Evolutionary conservation across 2,888 invertebrate genomes (phyloP).

Genomic region (Ophonus ardosiacus): DNA sequence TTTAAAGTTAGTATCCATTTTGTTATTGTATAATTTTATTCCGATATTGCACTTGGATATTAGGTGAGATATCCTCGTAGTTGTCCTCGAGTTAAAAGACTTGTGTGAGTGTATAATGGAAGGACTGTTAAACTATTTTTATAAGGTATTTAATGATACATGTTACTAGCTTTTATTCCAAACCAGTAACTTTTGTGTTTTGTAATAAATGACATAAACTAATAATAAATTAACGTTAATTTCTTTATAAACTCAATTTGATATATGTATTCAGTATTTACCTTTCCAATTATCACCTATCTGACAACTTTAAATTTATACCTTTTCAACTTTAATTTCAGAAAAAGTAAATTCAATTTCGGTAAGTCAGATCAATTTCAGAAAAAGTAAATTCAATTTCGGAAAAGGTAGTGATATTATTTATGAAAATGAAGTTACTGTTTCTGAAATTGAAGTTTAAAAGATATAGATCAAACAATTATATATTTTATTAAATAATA

Average conservation of each 20-base stretch:
- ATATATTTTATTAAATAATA: too few species aligned
- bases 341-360: too few species aligned
- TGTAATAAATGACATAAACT: conserved; percentile 55
- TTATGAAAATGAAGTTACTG: too few species aligned
- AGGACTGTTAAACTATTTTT: conserved; percentile 64
- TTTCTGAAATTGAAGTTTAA: too few species aligned
- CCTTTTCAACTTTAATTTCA: too few species aligned
- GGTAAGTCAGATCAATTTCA: too few species aligned
- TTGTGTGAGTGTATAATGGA: conserved; percentile 52
- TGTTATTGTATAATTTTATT: conserved; percentile 7
- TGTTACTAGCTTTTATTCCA: conserved; percentile 58
- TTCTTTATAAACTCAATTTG: conserved; percentile 31
- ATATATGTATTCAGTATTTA: background rate
- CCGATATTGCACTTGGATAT: background rate
- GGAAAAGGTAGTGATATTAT: too few species aligned
- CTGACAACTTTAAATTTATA: background rate
- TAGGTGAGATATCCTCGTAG: conserved; percentile 1
- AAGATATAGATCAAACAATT: too few species aligned
- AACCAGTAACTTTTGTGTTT: conserved; percentile 56
- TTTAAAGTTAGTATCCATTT: conserved; percentile 20
- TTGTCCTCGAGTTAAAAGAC: conserved; percentile 66
- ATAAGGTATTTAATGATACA: conserved; percentile 60
- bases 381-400: too few species aligned
- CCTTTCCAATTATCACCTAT: background rate
- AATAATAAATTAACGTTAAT: conserved; percentile 33